Base-by-base conservation (phyloP, 2,797 vertebrate species). In the Ctenosaura bakeri region DNA sequence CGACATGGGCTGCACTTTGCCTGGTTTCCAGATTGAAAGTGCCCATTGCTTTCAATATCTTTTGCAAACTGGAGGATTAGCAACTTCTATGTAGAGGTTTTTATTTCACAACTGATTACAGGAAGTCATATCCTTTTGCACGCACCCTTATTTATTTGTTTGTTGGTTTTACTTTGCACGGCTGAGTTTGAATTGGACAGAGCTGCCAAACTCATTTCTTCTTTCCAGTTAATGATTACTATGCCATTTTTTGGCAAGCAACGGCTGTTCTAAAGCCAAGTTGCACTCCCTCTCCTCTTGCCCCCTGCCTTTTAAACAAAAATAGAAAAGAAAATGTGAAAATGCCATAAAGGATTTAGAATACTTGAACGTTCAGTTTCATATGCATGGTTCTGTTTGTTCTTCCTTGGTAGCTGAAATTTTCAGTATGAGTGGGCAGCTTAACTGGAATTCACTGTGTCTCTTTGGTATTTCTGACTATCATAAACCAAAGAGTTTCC, bases 311-410 rank as follows among this genome's bases (percentile, higher is more conserved):
- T 35, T 16, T 0, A 7, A 74, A 83, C 64, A 73, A 14, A 42
- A 35, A 83, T 62, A 64, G 0, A 92, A 69, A 13, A 83, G n/a
- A 92, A 93, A 92, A 89, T 29, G 80, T 1, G 29, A 7, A 81
- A 73, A 52, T 74, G 2, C 32, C 7, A 10, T 38, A 59, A 64
- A 59, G 54, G 77, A 52, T 85, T 88, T 74, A 83, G 56, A 13
- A 88, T 83, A 69, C 1, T 76, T 32, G 56, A 52, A 13, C 0
- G 38, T 91, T 62, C 54, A 74, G 20, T 84, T 93, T 35, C 83
- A 26, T n/a, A 10, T 16, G 79, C 20, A 66, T 74, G 83, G 88
- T 0, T 8, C 14, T 77, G 2, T 50, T 92, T 90, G 85, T 81
- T 18, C 0, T 18, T 62, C 29, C 35, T 29, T 35, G 10, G 4